These are phyloP conservation scores for Hyposoter dolosus DNA, from an alignment of 2,888 invertebrate species.

Conservation along the genomic window DNA sequence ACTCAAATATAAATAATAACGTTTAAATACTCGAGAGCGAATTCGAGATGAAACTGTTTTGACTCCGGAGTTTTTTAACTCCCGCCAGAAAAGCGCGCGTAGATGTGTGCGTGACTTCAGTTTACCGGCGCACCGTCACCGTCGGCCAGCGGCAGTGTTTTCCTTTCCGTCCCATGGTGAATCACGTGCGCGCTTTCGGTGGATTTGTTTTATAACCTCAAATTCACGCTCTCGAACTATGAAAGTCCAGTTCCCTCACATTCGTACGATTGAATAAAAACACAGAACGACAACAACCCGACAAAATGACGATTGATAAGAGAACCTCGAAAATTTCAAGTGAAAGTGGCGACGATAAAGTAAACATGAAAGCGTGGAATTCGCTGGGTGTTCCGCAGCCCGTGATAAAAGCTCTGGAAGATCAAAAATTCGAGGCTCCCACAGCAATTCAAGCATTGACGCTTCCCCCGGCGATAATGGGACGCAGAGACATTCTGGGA, in stretches of 20 bases:
- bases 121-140: too few species aligned
- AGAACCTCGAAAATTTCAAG: constrained; percentile 21
- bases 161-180: background rate
- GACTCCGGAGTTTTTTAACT: too few species aligned
- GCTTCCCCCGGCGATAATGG: constrained; percentile 94
- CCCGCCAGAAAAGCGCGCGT: too few species aligned
- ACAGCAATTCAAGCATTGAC: constrained; percentile 95
- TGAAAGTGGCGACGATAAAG: constrained; percentile 78
- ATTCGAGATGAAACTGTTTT: too few species aligned
- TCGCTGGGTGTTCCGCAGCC: constrained; percentile 89
- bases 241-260: background rate
- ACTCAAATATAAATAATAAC: too few species aligned
- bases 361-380: constrained; percentile 88
- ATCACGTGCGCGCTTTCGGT: background rate
- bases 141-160: too few species aligned
- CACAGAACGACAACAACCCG: background rate
- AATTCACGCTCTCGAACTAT: background rate
- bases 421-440: constrained; percentile 92
- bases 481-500: constrained; percentile 96
- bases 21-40: too few species aligned
- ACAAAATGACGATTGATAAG: constrained; percentile 48
- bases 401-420: constrained; percentile 91
- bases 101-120: too few species aligned
- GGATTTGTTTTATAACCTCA: constrained; percentile 3
- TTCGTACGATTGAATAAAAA: background rate